Percentiles rank a stretch among this genome's conserved stretches.
These are phyloP conservation scores for Xiphophorus hellerii DNA, from an alignment of 2,113 vertebrate genomes.

Conservation along the genomic window DNA sequence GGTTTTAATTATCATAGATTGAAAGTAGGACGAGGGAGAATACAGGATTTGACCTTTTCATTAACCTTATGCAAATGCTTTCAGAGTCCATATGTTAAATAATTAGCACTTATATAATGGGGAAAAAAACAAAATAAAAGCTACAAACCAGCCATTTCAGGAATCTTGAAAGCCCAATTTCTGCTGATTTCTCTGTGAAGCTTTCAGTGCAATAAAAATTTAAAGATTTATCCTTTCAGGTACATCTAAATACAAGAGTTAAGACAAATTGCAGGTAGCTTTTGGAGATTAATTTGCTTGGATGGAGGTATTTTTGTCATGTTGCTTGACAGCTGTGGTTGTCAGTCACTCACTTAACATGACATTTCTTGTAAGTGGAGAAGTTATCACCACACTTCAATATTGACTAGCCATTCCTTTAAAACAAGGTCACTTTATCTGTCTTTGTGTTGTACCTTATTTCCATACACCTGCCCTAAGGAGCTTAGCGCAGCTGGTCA, in stretches of 20 bases:
- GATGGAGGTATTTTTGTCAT: not conserved
- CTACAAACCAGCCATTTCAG: not conserved
- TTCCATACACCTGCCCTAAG: conserved; percentile 53
- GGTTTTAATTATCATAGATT: conserved; percentile 39
- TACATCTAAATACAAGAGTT: not conserved
- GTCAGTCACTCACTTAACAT: conserved; percentile 20
- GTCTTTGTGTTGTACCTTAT: conserved; percentile 34
- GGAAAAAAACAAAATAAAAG: not conserved
- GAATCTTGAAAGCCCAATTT: not conserved
- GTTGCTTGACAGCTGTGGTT: not conserved
- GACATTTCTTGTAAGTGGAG: conserved; percentile 13
- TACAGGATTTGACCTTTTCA: conserved; percentile 46
- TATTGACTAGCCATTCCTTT: not conserved
- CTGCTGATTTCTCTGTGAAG: too few relatives aligned
- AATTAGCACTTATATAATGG: not conserved
- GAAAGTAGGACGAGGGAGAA: conserved; percentile 5
- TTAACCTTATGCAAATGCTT: conserved; percentile 55
- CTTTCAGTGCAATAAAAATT: too few relatives aligned
- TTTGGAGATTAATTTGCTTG: too few relatives aligned
- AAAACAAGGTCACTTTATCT: not conserved
- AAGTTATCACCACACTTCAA: not conserved
- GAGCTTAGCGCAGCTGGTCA: conserved; percentile 49
- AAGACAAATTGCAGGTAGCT: too few relatives aligned
- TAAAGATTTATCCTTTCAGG: not conserved
- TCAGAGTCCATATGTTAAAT: conserved; percentile 13